A percentile compares a stretch with the other conserved stretches of the same genome.
phyloP scores from a whole-genome alignment of 2,113 vertebrate species.

The Clinocottus analis region DNA sequence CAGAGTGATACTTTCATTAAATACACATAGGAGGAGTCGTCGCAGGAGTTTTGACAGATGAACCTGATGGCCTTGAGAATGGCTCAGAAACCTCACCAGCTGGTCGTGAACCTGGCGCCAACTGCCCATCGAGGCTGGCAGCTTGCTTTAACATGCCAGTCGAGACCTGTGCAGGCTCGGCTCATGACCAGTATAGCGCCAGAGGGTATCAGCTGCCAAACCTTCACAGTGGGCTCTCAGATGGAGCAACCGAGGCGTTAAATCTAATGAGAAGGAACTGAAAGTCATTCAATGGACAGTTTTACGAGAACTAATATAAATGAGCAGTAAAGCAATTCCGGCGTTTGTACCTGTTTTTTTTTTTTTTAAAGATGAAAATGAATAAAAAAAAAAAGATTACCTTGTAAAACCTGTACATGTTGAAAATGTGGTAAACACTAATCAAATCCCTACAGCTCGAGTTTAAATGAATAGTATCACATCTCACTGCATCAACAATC shows the following conservation, averaged over 20 bases:
- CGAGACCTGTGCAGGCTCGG: constrained; percentile 72
- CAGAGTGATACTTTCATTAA: constrained; percentile 57
- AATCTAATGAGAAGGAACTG: constrained; percentile 63
- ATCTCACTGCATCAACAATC: not conserved
- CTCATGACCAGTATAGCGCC: constrained; percentile 74
- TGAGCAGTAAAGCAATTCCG: not conserved
- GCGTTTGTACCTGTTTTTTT: not conserved
- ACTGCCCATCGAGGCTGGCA: constrained; percentile 79
- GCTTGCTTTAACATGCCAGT: constrained; percentile 80
- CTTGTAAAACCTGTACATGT: not conserved
- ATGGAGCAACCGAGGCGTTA: constrained; percentile 69
- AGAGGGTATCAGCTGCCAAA: constrained; percentile 74
- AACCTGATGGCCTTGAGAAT: constrained; percentile 67
- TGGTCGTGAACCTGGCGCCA: constrained; percentile 78
- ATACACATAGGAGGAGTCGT: constrained; percentile 40
- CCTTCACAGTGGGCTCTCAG: constrained; percentile 62
- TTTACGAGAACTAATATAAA: constrained; percentile 26
- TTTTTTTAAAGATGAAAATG: not conserved
- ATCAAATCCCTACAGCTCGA: not conserved
- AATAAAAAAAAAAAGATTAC: not conserved
- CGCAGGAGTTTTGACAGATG: constrained; percentile 69
- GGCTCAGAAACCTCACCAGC: constrained; percentile 77
- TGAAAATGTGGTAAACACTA: constrained; percentile 8
- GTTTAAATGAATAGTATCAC: not conserved
- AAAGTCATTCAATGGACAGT: constrained; percentile 39